These are phyloP conservation scores for Theristus sp. DNA, from an alignment of 2,888 invertebrate genomes.

Conservation along the genomic window DNA sequence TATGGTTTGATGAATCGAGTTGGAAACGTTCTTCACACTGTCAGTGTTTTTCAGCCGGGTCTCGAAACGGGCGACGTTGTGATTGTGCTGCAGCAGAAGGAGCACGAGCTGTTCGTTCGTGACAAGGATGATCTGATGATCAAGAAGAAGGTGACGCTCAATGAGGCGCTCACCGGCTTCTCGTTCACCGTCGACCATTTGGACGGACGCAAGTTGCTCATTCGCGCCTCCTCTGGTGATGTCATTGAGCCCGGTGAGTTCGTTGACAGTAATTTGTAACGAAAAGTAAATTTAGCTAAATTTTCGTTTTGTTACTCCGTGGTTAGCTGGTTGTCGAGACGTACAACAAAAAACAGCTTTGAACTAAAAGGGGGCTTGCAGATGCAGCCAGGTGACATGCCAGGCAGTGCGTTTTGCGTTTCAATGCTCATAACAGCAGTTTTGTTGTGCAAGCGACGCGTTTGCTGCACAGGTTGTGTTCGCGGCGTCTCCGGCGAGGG, in stretches of 20 bases:
- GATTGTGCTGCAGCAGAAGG: conserved; percentile 59
- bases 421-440: too few relatives aligned
- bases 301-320: too few relatives aligned
- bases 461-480: conserved; percentile 38
- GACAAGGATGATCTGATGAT: conserved; percentile 48
- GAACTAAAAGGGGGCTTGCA: too few relatives aligned
- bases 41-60: conserved; percentile 48
- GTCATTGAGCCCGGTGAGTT: conserved; percentile 58
- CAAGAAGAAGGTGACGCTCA: conserved; percentile 23
- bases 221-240: conserved; percentile 57
- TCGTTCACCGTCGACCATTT: conserved; percentile 63
- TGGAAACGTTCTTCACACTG: too few relatives aligned
- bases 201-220: conserved; percentile 61
- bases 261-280: too few relatives aligned
- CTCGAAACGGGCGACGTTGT: conserved; percentile 71
- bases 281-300: too few relatives aligned
- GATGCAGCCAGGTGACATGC: too few relatives aligned
- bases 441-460: too few relatives aligned
- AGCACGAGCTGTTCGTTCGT: conserved; percentile 59
- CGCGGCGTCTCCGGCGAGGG: conserved; percentile 65
- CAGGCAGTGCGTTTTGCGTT: too few relatives aligned
- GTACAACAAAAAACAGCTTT: too few relatives aligned
- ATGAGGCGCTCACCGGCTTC: conserved; percentile 79
- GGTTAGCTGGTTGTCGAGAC: too few relatives aligned
- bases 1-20: too few relatives aligned